These are phyloP conservation scores for Mugil cephalus DNA, from an alignment of 2,113 vertebrate genomes.

Conservation along the genomic window DNA sequence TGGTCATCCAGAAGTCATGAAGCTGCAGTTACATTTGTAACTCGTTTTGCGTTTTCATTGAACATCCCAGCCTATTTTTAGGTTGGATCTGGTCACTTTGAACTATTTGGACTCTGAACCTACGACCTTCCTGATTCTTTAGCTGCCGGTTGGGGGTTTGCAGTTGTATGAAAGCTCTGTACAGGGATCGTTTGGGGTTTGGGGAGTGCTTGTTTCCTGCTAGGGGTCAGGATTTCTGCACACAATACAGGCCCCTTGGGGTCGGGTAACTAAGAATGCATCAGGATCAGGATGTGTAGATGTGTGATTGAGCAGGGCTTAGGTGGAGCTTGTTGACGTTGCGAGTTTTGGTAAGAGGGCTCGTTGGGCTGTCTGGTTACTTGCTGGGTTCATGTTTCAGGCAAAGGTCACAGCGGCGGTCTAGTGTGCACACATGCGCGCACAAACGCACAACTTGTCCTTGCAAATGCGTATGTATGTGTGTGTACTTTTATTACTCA, in stretches of 20 bases:
- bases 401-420: slow-evolving; percentile 26
- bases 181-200: slow-evolving; percentile 65
- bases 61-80: slow-evolving; percentile 27
- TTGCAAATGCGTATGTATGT: neutral
- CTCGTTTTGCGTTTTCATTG: slow-evolving; percentile 24
- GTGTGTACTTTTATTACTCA: neutral
- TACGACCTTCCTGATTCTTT: slow-evolving; percentile 46
- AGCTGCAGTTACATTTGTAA: slow-evolving; percentile 37
- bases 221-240: slow-evolving; percentile 72
- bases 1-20: slow-evolving; percentile 20
- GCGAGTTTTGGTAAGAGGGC: slow-evolving; percentile 49
- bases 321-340: slow-evolving; percentile 69
- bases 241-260: slow-evolving; percentile 71
- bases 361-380: slow-evolving; percentile 44
- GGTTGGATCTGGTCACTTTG: slow-evolving; percentile 46
- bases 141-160: slow-evolving; percentile 50
- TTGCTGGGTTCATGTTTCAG: slow-evolving; percentile 48
- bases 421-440: neutral
- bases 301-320: slow-evolving; percentile 57
- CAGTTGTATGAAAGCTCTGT: slow-evolving; percentile 67
- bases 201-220: slow-evolving; percentile 75
- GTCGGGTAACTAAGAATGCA: slow-evolving; percentile 59
- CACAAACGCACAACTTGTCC: neutral
- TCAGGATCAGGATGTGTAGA: slow-evolving; percentile 50
- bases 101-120: slow-evolving; percentile 73